Evolutionary conservation across 2,888 invertebrate genomes (phyloP).

Genomic region (Macaria notata): DNA sequence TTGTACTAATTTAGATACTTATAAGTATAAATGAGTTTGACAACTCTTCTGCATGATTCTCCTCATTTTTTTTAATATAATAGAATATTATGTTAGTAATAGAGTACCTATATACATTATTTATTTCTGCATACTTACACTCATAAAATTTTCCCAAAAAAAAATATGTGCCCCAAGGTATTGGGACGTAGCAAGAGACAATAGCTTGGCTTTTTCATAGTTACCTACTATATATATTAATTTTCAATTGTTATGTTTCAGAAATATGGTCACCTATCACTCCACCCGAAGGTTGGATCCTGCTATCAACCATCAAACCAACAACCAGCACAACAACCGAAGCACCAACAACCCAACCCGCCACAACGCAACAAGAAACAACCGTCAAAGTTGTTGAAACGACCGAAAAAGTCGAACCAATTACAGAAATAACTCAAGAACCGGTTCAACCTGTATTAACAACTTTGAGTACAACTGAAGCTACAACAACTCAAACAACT

Average conservation of each 20-base stretch:
- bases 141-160: no score
- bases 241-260: conserved; percentile 43
- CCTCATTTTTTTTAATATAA: no score
- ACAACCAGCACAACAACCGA: conserved; percentile 38
- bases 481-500: conserved; percentile 61
- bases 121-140: no score
- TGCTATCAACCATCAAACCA: conserved; percentile 68
- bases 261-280: conserved; percentile 85
- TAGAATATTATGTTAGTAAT: no score
- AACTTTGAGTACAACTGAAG: conserved; percentile 38
- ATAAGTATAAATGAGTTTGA: no score
- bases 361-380: conserved; percentile 32
- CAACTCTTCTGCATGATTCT: no score
- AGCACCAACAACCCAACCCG: conserved; percentile 29
- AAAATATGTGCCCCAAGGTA: no score
- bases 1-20: no score
- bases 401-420: conserved; percentile 20
- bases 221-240: no score
- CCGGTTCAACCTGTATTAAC: conserved; percentile 8
- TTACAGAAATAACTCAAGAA: conserved; percentile 9
- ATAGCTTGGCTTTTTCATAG: no score
- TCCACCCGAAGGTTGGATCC: conserved; percentile 86
- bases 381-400: conserved; percentile 40
- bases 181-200: no score
- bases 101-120: no score